Base-by-base conservation (phyloP, 1,140 invertebrate genomes). In the Calliopsis andreniformis region DNA sequence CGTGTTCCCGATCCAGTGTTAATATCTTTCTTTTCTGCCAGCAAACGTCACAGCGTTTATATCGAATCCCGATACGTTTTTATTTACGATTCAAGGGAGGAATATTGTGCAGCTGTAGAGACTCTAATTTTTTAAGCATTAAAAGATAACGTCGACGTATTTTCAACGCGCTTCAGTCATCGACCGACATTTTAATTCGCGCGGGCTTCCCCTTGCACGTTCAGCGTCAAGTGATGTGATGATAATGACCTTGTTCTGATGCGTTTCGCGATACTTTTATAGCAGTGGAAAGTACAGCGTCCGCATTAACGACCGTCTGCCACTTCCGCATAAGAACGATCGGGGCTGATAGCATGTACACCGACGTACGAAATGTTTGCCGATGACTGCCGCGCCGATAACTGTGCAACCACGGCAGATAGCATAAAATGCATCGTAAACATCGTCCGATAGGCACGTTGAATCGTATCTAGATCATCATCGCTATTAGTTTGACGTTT, bases 401-500 rank as follows among this genome's bases (percentile, higher is more conserved):
- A 55, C n/a, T 6, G 14, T 23, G 14, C 20, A 32, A 35, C 32
- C 39, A 43, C 30, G 16, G 12, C 18, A 49, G 42, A 75, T 47
- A 75, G 2, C 2, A 1, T 16, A 51, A 8, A 20, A 55, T 30
- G 30, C 47, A 59, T 39, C 18, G 23, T 18, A 55, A 64, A 66
- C 62, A 47, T 16, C 43, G 23, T 28, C 35, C 35, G 35, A 39
- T 39, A 39, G 10, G 30, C 56, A 43, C 28, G 42, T 18, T 32
- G 32, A 32, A 45, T 66, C 20, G 20, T 14, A 7, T 39, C 28
- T 7, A 56, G 42, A 75, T 67, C 28, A 12, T 64, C 56, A 56
- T 75, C 71, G 56, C 10, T 39, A 20, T 35, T 58, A 39, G 32
- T 66, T 55, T 67, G 71, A 58, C 71, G 62, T 66, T 75, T 35